Conservation (phyloP, 2,797 vertebrate genomes). For the Phoebastria nigripes region DNA sequence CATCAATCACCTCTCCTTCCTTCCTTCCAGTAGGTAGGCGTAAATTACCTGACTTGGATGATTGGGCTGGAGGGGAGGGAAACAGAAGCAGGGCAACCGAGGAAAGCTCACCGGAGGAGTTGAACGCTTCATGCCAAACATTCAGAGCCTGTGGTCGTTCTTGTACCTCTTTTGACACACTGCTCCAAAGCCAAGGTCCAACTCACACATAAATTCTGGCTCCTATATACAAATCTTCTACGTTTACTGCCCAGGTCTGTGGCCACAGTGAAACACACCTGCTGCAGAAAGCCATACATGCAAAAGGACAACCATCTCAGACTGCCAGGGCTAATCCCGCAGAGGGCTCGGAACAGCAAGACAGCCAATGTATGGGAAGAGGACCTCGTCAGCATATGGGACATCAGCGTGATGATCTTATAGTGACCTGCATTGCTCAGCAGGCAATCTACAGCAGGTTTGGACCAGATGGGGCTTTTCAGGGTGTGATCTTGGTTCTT, state of each 20-base stretch:
- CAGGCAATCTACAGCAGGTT: background rate
- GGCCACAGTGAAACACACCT: background rate
- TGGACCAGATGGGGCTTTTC: constrained; percentile 13
- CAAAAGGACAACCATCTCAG: background rate
- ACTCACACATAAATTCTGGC: background rate
- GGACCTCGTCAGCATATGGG: background rate
- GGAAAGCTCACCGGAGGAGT: background rate
- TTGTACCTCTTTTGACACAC: background rate
- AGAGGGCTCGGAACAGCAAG: accelerated
- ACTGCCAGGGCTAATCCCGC: background rate
- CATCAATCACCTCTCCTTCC: background rate
- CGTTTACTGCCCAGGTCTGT: background rate
- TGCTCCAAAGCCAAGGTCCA: background rate
- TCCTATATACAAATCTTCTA: background rate
- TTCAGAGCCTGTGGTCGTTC: background rate
- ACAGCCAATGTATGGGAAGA: background rate
- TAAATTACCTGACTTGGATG: background rate
- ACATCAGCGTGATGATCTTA: background rate
- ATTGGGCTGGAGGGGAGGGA: background rate
- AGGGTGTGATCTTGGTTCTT: constrained; percentile 10
- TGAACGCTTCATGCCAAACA: accelerated
- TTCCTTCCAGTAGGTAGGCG: background rate
- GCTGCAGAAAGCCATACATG: background rate
- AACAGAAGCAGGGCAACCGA: background rate
- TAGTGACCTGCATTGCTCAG: background rate